phyloP scores from a whole-genome alignment of 1,140 invertebrate species.

The Drosophila lowei region DNA sequence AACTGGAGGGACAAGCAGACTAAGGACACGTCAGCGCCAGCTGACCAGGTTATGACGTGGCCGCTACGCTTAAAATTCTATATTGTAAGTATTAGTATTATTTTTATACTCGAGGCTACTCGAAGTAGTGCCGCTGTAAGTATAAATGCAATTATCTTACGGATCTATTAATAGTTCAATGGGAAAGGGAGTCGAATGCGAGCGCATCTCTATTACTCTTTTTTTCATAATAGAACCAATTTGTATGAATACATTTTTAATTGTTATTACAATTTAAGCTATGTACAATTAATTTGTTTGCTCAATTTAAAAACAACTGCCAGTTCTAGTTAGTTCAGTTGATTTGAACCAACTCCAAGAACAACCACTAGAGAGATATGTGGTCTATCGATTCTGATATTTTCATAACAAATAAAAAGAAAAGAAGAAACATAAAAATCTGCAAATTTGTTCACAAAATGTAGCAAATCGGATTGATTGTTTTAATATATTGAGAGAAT shows the following conservation, averaged over 20 bases:
- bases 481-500: no score
- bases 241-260: no score
- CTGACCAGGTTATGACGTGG: conserved; percentile 29
- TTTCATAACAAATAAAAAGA: no score
- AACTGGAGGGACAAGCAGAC: conserved; percentile 18
- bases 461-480: no score
- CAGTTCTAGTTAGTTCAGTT: no score
- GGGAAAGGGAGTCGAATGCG: not conserved
- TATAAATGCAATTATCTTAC: conserved; percentile 6
- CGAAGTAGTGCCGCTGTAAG: not conserved
- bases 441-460: no score
- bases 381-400: no score
- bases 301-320: conserved; percentile 1
- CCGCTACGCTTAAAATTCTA: conserved; percentile 33
- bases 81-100: conserved; percentile 24
- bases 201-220: no score
- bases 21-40: conserved; percentile 47
- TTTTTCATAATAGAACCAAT: no score
- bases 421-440: no score
- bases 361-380: not conserved
- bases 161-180: not conserved
- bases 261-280: no score
- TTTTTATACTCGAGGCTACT: conserved; percentile 18
- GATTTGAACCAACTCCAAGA: not conserved
- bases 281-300: not conserved